Conservation (phyloP, 2,888 invertebrate species). For the Drosophila niveifrons region DNA sequence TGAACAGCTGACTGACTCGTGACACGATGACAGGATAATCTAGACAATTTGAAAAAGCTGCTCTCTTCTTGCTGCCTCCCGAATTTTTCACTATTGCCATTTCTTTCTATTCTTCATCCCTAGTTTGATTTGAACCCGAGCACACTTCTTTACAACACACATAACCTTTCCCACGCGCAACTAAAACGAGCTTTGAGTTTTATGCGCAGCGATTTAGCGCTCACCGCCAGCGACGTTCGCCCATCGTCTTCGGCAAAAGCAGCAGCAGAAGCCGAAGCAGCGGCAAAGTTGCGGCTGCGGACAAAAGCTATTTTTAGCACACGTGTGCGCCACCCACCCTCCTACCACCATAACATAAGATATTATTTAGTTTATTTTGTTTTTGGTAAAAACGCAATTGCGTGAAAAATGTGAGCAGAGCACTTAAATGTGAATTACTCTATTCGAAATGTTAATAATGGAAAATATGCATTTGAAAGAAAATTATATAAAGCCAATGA, state of each 20-base stretch:
- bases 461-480: background rate
- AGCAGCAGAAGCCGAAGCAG: constrained; percentile 17
- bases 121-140: constrained; percentile 49
- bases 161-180: background rate
- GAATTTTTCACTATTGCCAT: background rate
- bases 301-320: constrained; percentile 54
- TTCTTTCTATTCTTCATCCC: background rate
- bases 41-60: background rate
- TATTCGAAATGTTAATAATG: background rate
- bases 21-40: constrained; percentile 41
- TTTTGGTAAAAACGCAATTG: constrained; percentile 31
- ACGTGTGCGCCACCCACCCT: constrained; percentile 27
- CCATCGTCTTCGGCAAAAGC: constrained; percentile 2
- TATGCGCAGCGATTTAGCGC: constrained; percentile 41
- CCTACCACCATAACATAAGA: background rate
- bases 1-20: constrained; percentile 83
- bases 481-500: constrained; percentile 15
- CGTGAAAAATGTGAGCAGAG: constrained; percentile 2
- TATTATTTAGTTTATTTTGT: constrained; percentile 23
- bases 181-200: constrained; percentile 7
- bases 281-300: constrained; percentile 33
- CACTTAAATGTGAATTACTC: background rate
- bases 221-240: constrained; percentile 46
- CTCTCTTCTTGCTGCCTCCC: no score
- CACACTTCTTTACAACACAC: background rate